These are phyloP conservation scores for Callorhinus ursinus DNA, from an alignment of 2,113 vertebrate species.

Conservation along the genomic window DNA sequence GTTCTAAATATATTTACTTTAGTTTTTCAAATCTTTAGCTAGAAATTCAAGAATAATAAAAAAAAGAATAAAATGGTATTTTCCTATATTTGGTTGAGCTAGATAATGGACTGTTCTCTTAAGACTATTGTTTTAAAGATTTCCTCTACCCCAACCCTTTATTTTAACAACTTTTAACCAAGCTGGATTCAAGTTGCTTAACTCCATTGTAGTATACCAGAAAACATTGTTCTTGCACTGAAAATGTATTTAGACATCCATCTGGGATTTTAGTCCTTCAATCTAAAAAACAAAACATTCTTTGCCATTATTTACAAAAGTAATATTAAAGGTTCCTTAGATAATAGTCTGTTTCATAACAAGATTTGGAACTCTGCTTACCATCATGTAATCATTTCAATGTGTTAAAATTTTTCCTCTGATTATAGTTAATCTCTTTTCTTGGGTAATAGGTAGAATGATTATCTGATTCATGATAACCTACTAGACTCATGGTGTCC, in stretches of 20 bases:
- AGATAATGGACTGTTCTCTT: background rate
- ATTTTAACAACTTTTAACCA: conserved; percentile 17
- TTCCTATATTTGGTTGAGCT: background rate
- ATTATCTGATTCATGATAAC: background rate
- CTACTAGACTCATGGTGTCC: background rate
- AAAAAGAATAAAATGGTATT: background rate
- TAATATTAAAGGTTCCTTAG: background rate
- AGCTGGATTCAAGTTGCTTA: background rate
- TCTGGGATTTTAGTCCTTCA: background rate
- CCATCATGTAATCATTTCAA: background rate
- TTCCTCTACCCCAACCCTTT: background rate
- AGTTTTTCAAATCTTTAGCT: background rate
- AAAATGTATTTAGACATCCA: background rate
- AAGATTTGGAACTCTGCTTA: background rate
- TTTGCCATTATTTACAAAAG: background rate
- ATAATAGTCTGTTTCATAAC: background rate
- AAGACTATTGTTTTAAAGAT: background rate
- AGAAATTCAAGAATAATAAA: background rate
- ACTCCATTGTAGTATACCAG: background rate
- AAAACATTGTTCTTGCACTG: background rate
- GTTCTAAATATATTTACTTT: background rate
- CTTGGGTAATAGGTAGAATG: background rate
- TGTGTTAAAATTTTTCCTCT: background rate
- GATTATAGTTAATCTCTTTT: background rate
- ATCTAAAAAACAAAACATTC: background rate